These are phyloP conservation scores for Thecophora atra DNA, from an alignment of 2,888 invertebrate species.

Conservation along the genomic window DNA sequence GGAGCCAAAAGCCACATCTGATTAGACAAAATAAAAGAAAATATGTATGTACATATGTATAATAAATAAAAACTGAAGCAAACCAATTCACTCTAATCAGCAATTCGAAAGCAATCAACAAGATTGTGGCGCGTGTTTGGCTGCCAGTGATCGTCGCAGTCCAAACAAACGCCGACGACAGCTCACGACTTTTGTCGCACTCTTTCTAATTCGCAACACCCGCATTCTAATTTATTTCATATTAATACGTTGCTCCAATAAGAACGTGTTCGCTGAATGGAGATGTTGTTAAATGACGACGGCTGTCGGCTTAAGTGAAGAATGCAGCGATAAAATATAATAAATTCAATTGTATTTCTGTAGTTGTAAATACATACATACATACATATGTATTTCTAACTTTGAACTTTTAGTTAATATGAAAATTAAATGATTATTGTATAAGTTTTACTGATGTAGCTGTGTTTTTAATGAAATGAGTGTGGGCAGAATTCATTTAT, in stretches of 20 bases:
- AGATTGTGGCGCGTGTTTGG: slow-evolving; percentile 24
- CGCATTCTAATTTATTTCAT: slow-evolving; percentile 36
- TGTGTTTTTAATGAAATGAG: no score
- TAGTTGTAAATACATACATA: neutral
- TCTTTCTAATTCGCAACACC: slow-evolving; percentile 29
- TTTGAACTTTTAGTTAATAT: no score
- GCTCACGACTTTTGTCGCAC: slow-evolving; percentile 34
- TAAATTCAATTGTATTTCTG: neutral
- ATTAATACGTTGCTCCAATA: slow-evolving; percentile 18
- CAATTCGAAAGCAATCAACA: slow-evolving; percentile 7
- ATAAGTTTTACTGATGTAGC: no score
- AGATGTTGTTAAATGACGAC: slow-evolving; percentile 5
- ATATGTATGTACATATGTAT: no score
- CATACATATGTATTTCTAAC: neutral
- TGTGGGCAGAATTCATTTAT: no score
- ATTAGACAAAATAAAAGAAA: no score
- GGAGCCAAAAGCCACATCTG: no score
- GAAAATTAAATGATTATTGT: no score
- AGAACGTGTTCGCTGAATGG: no score
- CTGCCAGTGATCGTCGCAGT: slow-evolving; percentile 17
- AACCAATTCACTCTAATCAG: no score
- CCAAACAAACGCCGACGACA: neutral
- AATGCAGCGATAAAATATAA: neutral
- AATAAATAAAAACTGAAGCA: no score
- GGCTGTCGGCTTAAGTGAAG: neutral